A percentile compares a stretch with the other conserved stretches of the same genome.
Conservation (phyloP, 1,140 invertebrate genomes). For the Drosophila rhopaloa region DNA sequence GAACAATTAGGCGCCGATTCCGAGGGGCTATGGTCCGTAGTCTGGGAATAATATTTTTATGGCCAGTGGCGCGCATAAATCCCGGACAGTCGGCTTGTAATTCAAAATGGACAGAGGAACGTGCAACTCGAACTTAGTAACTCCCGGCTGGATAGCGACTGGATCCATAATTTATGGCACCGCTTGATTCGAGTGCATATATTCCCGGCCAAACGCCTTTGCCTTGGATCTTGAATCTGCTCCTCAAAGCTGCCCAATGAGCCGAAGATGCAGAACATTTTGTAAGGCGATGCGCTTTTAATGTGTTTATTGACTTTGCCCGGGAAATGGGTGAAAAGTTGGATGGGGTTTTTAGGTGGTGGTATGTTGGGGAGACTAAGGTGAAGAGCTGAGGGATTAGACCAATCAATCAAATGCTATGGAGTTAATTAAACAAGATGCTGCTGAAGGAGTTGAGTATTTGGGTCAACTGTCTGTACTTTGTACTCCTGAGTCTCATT, state of each 20-base stretch:
- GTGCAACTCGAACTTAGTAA: conserved; percentile 31
- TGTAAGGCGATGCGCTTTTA: conserved; percentile 58
- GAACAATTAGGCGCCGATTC: conserved; percentile 67
- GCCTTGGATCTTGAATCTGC: conserved; percentile 9
- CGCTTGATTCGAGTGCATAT: conserved; percentile 56
- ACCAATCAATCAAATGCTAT: conserved; percentile 42
- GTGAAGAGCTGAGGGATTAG: conserved; percentile 6
- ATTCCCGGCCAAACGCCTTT: conserved; percentile 13
- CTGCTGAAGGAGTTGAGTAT: conserved; percentile 16
- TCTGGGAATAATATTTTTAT: conserved; percentile 68
- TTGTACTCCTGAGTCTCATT: not conserved
- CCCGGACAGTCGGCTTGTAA: conserved; percentile 48
- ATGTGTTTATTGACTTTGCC: conserved; percentile 74
- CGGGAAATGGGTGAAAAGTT: not conserved
- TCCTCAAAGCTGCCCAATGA: conserved; percentile 57
- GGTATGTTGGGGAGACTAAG: not conserved
- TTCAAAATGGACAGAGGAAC: conserved; percentile 51
- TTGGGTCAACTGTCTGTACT: conserved; percentile 21
- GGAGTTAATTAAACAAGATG: conserved; percentile 37
- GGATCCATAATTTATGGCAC: conserved; percentile 66
- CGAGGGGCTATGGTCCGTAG: conserved; percentile 35
- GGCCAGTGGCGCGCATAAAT: conserved; percentile 67
- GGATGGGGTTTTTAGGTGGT: not conserved
- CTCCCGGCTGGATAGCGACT: conserved; percentile 45
- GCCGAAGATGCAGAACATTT: conserved; percentile 62